A percentile compares a stretch with the other conserved stretches of the same genome.
Conservation (phyloP, 2,888 invertebrate species). For the Pristionchus maxplancki region DNA sequence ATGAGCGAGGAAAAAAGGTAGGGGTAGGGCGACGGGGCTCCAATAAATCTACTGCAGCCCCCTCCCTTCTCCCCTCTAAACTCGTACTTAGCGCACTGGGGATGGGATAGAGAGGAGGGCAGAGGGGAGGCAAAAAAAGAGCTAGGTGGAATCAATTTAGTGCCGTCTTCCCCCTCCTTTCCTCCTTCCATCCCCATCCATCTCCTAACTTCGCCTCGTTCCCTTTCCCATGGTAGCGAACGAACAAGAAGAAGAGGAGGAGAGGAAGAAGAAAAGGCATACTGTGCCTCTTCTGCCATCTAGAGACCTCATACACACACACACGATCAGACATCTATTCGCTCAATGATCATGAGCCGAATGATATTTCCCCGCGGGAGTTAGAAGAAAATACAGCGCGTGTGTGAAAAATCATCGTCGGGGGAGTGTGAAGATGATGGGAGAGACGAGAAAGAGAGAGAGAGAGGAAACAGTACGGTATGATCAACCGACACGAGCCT, state of each 20-base stretch:
- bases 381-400: background rate
- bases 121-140: background rate
- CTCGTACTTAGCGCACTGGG: background rate
- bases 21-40: background rate
- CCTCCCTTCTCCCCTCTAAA: background rate
- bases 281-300: background rate
- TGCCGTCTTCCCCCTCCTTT: background rate
- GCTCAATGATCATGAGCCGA: background rate
- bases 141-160: conserved; percentile 38
- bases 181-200: background rate
- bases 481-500: background rate
- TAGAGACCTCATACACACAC: background rate
- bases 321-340: background rate
- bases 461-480: background rate
- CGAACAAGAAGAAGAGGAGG: background rate
- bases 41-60: background rate
- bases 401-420: background rate
- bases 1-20: background rate
- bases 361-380: background rate
- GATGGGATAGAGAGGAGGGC: background rate
- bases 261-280: background rate
- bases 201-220: background rate
- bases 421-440: background rate
- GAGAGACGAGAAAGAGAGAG: background rate
- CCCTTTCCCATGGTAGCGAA: background rate